A percentile compares a stretch with the other conserved stretches of the same genome.
phyloP scores from a whole-genome alignment of 2,797 vertebrate species.

The Selene dorsalis region DNA sequence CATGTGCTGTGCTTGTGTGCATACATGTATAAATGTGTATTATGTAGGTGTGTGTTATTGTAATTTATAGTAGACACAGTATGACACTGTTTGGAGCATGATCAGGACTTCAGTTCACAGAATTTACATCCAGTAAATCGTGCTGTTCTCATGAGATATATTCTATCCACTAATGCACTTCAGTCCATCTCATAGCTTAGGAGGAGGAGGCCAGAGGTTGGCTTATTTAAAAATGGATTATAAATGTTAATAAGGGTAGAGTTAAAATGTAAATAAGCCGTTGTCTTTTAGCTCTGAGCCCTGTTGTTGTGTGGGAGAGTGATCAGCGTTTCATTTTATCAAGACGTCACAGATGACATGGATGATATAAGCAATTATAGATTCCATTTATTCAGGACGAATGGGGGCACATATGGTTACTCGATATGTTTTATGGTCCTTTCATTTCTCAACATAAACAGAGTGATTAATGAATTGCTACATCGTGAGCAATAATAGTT shows the following conservation, averaged over 20 bases:
- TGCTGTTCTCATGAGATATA: neutral
- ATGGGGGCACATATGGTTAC: conserved; percentile 13
- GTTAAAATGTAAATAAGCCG: conserved; percentile 55
- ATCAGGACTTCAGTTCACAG: neutral
- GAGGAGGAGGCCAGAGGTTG: conserved; percentile 49
- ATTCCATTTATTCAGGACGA: conserved; percentile 45
- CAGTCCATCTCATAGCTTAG: conserved; percentile 20
- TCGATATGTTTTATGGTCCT: conserved; percentile 39
- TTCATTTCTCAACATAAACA: conserved; percentile 34
- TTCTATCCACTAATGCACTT: neutral
- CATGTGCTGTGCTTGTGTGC: conserved; percentile 23
- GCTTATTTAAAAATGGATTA: conserved; percentile 54
- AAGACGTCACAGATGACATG: conserved; percentile 30
- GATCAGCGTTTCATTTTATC: conserved; percentile 46
- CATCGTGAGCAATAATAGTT: conserved; percentile 11
- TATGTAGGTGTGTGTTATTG: conserved; percentile 9
- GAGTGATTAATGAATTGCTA: conserved; percentile 27
- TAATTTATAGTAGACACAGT: neutral
- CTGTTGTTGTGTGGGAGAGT: conserved; percentile 35
- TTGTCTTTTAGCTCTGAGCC: conserved; percentile 37
- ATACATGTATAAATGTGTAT: conserved; percentile 24
- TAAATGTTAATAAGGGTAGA: conserved; percentile 57
- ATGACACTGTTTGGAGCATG: conserved; percentile 17
- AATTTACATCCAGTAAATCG: neutral
- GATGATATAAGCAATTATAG: conserved; percentile 39